phyloP scores from a whole-genome alignment of 2,113 vertebrate genomes.

The Dromas ardeola region DNA sequence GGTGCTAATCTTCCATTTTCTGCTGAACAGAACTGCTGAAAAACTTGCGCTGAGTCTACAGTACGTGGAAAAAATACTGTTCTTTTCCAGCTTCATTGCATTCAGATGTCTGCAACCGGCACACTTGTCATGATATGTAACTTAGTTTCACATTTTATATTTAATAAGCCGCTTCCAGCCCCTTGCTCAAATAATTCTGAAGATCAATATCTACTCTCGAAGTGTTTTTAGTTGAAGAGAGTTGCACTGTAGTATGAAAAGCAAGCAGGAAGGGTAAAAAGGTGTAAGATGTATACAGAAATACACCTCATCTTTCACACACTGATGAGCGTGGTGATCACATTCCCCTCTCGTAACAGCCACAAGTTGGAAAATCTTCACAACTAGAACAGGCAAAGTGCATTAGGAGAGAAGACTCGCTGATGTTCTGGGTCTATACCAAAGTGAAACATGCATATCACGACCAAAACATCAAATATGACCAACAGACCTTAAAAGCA shows the following conservation, averaged over 20 bases:
- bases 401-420: neutral
- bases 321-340: neutral
- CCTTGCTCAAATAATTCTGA: neutral
- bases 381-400: neutral
- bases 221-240: neutral
- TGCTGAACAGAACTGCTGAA: neutral
- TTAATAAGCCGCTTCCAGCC: neutral
- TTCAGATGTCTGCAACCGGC: neutral
- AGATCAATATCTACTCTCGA: neutral
- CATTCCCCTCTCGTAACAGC: neutral
- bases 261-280: neutral
- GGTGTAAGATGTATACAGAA: neutral
- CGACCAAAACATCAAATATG: neutral
- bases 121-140: neutral
- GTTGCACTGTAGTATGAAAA: neutral
- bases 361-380: neutral
- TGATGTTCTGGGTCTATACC: neutral
- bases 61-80: neutral
- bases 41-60: neutral
- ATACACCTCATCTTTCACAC: neutral
- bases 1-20: neutral
- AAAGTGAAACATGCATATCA: neutral
- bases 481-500: neutral
- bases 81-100: neutral
- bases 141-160: neutral